Conservation (phyloP, 2,797 vertebrate species). For the Hemitrygon akajei region DNA sequence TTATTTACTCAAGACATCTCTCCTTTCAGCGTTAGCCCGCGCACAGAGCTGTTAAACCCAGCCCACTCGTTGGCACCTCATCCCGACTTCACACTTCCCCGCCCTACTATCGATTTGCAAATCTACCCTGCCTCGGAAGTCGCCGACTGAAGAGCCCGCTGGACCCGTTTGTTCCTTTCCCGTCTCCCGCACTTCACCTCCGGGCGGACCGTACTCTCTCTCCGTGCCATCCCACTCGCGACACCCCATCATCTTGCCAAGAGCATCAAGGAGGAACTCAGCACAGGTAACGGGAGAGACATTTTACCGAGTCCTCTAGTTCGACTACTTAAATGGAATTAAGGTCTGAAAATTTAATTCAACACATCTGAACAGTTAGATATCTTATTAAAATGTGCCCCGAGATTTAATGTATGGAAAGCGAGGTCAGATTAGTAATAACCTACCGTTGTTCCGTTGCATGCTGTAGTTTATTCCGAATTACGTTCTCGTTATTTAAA, state of each 20-base stretch:
- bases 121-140: not conserved
- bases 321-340: not conserved
- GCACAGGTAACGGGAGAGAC: not conserved
- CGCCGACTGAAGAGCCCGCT: not conserved
- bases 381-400: not conserved
- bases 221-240: not conserved
- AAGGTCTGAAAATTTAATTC: not conserved
- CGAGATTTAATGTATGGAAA: not conserved
- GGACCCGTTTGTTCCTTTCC: not conserved
- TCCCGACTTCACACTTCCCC: not conserved
- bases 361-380: not conserved
- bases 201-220: not conserved
- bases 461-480: not conserved
- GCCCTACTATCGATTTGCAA: not conserved
- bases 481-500: not conserved
- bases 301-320: not conserved
- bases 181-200: no score
- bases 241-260: no score
- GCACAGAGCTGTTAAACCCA: not conserved
- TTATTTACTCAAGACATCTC: not conserved
- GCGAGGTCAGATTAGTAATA: no score
- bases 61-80: not conserved
- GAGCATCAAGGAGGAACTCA: not conserved
- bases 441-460: not conserved
- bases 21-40: not conserved